A percentile compares a stretch with the other conserved stretches of the same genome.
Evolutionary conservation across 2,888 invertebrate species (phyloP).

Genomic region (Acanthosoma haemorrhoidale): DNA sequence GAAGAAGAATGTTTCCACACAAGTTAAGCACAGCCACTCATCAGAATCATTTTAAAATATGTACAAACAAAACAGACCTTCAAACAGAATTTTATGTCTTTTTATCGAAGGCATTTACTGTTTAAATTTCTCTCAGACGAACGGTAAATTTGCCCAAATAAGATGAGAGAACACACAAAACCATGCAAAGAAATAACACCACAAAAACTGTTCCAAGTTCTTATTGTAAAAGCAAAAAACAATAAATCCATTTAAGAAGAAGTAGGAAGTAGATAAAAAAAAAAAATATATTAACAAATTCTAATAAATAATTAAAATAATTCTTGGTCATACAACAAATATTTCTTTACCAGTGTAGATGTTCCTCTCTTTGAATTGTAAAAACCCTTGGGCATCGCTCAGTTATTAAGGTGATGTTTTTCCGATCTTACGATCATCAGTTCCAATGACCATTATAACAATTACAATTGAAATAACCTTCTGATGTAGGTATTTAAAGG

Average conservation of each 20-base stretch:
- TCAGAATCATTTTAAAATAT: too few species aligned
- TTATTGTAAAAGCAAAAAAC: not conserved
- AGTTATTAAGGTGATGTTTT: not conserved
- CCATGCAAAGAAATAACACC: not conserved
- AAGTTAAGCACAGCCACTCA: not conserved
- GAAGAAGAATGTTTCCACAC: too few species aligned
- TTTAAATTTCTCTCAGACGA: not conserved
- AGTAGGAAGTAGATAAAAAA: not conserved
- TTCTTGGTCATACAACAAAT: not conserved
- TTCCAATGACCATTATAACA: not conserved
- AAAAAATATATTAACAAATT: too few species aligned
- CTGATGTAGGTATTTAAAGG: not conserved
- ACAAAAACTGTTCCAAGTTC: too few species aligned
- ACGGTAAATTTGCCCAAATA: not conserved
- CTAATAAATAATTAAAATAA: not conserved
- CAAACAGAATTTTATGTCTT: constrained; percentile 16
- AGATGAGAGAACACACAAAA: constrained; percentile 27
- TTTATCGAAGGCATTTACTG: constrained; percentile 5
- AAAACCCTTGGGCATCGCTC: not conserved
- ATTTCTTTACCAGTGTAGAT: not conserved
- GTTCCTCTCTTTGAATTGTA: not conserved
- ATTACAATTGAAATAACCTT: not conserved
- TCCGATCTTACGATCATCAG: not conserved
- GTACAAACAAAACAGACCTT: not conserved
- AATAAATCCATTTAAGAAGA: too few species aligned